Base-by-base conservation (phyloP, 2,888 invertebrate species). In the Acronicta leporina region DNA sequence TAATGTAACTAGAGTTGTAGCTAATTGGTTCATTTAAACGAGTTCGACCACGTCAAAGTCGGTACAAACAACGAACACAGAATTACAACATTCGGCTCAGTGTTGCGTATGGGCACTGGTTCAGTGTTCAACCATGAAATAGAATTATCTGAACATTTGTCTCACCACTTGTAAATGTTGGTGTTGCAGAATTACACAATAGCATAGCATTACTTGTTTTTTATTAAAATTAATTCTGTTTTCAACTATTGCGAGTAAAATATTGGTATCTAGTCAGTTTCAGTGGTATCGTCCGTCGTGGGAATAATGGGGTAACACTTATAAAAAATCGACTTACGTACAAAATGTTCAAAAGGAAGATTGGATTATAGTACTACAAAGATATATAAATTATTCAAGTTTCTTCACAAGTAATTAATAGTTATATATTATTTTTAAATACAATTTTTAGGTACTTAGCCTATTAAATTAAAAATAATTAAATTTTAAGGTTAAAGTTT, bases 91-190 rank as follows among this genome's bases (percentile, higher is more conserved):
- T 71, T 65, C 38, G 53, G 48, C 65, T 40, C 46, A 57, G 45
- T 63, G 63, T 83, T 84, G 82, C 81, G 80, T 77, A 76, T 67
- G 72, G 58, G 63, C 53, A 50, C 52, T 51, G 59, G 38, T 59
- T 27, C 74, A 62, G 61, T 74, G 71, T 73, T 74, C 77, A 80
- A 77, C 78, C 81, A 77, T 82, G 77, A 81, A 81, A 81, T 75
- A 63, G 68, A 67, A 71, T 80, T 74, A 73, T 75, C 62, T 65
- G 71, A 74, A 77, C 62, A 59, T 64, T 75, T 71, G 65, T 68
- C 59, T 66, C 68, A 63, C 63, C 48, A 42, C 45, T 55, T 60
- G 46, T 50, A 63, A 66, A 35, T 16, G 46, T 48, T 60, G 51
- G 55, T 59, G 65, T 61, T 61, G 48, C 60, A 64, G 49, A 55